Percentiles rank a stretch among this genome's conserved stretches.
phyloP scores from a whole-genome alignment of 2,113 vertebrate species.

The Chamaea fasciata region DNA sequence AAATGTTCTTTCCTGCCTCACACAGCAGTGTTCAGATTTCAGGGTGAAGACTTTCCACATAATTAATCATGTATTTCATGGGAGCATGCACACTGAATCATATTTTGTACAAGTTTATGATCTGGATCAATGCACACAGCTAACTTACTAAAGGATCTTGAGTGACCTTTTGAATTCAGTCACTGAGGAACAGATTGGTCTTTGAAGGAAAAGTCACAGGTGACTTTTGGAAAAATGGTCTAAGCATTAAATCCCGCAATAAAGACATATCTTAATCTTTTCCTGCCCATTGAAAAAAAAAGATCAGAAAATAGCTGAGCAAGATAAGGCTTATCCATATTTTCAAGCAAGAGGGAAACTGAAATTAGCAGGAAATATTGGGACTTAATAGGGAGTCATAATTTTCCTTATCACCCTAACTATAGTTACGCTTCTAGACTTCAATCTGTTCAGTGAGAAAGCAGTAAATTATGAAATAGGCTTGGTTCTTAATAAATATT shows the following conservation, averaged over 20 bases:
- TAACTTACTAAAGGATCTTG: not conserved
- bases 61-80: not conserved
- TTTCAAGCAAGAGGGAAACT: not conserved
- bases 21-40: not conserved
- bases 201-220: not conserved
- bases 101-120: not conserved
- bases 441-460: not conserved
- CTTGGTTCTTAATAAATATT: conserved; percentile 6
- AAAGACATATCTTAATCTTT: not conserved
- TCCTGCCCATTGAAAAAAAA: not conserved
- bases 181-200: not conserved
- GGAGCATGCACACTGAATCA: not conserved
- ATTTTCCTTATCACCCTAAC: not conserved
- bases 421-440: not conserved
- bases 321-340: not conserved
- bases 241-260: not conserved
- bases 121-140: not conserved
- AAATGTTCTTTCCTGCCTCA: not conserved
- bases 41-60: not conserved
- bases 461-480: not conserved
- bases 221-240: not conserved
- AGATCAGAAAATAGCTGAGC: not conserved
- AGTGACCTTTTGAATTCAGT: not conserved
- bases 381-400: not conserved
- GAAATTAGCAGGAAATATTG: not conserved